A percentile compares a stretch with the other conserved stretches of the same genome.
Conservation (phyloP, 1,140 invertebrate species). For the Drosophila lini region DNA sequence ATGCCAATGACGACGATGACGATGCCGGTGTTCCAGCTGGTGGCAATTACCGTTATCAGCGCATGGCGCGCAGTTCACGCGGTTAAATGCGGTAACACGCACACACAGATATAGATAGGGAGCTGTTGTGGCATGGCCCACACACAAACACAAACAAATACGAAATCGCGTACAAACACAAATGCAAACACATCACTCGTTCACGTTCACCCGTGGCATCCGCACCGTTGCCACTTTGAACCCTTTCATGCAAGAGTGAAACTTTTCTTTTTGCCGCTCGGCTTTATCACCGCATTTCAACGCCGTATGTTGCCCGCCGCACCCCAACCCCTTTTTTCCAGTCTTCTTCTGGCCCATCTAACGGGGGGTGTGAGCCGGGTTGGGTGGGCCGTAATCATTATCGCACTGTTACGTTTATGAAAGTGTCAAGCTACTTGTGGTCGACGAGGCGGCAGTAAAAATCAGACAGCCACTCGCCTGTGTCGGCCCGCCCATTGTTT, state of each 20-base stretch:
- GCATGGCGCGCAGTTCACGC: slow-evolving; percentile 78
- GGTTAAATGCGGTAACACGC: slow-evolving; percentile 80
- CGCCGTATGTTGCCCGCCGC: slow-evolving; percentile 66
- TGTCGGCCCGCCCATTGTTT: slow-evolving; percentile 68
- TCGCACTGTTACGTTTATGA: slow-evolving; percentile 82
- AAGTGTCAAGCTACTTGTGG: slow-evolving; percentile 82
- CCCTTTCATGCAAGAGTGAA: slow-evolving; percentile 74
- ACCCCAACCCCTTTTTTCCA: neutral
- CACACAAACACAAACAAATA: slow-evolving; percentile 21
- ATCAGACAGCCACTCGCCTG: slow-evolving; percentile 64
- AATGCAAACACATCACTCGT: slow-evolving; percentile 34
- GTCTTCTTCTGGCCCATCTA: slow-evolving; percentile 28
- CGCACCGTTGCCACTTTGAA: slow-evolving; percentile 65
- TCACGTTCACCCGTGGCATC: slow-evolving; percentile 21
- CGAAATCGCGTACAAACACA: slow-evolving; percentile 32
- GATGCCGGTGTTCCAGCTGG: slow-evolving; percentile 64
- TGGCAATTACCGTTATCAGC: slow-evolving; percentile 83
- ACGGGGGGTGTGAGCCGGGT: slow-evolving; percentile 4
- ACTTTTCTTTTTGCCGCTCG: slow-evolving; percentile 60
- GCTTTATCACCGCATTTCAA: slow-evolving; percentile 75
- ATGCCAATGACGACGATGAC: slow-evolving; percentile 27
- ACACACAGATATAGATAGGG: slow-evolving; percentile 54
- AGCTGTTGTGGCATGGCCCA: slow-evolving; percentile 8
- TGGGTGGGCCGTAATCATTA: slow-evolving; percentile 72
- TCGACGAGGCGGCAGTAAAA: slow-evolving; percentile 75